Conservation (phyloP, 2,113 vertebrate species). For the Taurulus bubalis region DNA sequence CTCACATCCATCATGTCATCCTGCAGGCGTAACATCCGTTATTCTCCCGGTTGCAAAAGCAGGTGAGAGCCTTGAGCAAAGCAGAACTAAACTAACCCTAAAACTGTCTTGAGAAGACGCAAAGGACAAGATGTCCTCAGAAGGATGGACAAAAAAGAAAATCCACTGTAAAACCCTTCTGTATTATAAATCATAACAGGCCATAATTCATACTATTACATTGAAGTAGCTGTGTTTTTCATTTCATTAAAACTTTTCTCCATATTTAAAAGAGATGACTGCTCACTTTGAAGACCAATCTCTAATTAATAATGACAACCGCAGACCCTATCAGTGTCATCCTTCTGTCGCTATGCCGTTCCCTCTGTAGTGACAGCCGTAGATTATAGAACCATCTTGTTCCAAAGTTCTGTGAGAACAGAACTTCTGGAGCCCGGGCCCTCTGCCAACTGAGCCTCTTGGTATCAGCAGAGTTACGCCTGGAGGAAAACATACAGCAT, state of each 20-base stretch:
- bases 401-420: background rate
- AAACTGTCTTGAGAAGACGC: background rate
- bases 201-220: too few relatives aligned
- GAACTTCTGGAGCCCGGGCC: background rate
- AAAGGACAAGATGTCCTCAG: background rate
- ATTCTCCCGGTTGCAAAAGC: too few relatives aligned
- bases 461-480: constrained; percentile 19
- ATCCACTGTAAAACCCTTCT: too few relatives aligned
- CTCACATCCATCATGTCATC: too few relatives aligned
- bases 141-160: too few relatives aligned
- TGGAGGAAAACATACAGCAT: background rate
- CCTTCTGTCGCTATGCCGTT: background rate
- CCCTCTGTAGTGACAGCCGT: background rate
- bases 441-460: background rate
- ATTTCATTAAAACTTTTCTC: background rate
- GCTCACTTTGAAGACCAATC: background rate
- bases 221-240: background rate
- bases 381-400: background rate
- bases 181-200: too few relatives aligned
- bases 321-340: background rate
- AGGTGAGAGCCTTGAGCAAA: too few relatives aligned
- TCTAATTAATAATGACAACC: constrained; percentile 15
- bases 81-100: background rate
- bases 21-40: too few relatives aligned
- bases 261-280: background rate